phyloP scores from a whole-genome alignment of 2,113 vertebrate species.

The Scomber japonicus region DNA sequence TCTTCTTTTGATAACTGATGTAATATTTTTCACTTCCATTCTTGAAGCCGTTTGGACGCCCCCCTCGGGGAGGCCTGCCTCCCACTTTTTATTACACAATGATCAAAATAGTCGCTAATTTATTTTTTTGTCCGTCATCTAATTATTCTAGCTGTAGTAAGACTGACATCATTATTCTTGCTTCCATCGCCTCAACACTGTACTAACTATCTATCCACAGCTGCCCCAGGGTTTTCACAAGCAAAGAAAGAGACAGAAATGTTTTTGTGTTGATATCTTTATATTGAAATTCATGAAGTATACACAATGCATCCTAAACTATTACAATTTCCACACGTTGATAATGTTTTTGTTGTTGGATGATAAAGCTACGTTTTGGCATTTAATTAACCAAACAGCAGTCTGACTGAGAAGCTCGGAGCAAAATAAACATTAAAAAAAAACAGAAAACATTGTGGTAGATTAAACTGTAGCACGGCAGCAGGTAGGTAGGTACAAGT shows the following conservation, averaged over 20 bases:
- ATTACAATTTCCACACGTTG: conserved; percentile 92
- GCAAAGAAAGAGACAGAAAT: not conserved
- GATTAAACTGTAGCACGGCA: conserved; percentile 85
- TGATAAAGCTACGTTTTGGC: conserved; percentile 90
- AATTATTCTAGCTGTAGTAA: no score
- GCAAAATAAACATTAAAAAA: conserved; percentile 73
- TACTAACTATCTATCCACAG: no score
- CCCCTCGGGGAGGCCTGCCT: no score
- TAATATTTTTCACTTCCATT: no score
- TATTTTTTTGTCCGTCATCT: no score
- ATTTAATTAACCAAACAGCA: conserved; percentile 91
- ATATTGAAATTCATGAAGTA: conserved; percentile 94
- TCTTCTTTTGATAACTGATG: no score
- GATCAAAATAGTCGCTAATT: no score
- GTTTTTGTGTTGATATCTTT: conserved; percentile 83
- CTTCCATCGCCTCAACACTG: no score
- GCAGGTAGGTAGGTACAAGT: conserved; percentile 82
- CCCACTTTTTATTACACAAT: no score
- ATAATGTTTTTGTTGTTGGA: conserved; percentile 85
- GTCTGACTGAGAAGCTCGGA: conserved; percentile 84
- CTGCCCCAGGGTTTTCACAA: not conserved
- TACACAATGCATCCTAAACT: conserved; percentile 95
- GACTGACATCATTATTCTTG: no score
- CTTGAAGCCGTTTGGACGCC: no score
- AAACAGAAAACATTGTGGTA: conserved; percentile 68